A percentile compares a stretch with the other conserved stretches of the same genome.
Evolutionary conservation across 1,140 invertebrate species (phyloP).

Genomic region (Cotesia typhae): DNA sequence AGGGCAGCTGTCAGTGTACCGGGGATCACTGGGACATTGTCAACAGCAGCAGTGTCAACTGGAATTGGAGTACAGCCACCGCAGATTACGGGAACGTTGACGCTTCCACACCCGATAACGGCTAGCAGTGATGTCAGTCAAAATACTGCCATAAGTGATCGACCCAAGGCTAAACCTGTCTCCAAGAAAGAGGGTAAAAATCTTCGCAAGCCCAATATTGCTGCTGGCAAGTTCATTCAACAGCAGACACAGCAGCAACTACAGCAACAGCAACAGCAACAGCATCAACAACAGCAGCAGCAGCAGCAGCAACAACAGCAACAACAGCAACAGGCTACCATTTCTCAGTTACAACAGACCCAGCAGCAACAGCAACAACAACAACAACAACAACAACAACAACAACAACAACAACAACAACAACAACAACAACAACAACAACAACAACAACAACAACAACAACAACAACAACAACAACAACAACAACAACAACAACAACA

Average conservation of each 20-base stretch:
- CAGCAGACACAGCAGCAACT: slow-evolving; percentile 49
- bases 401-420: slow-evolving; percentile 44
- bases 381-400: slow-evolving; percentile 43
- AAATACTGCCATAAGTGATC: slow-evolving; percentile 80
- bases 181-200: slow-evolving; percentile 80
- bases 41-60: slow-evolving; percentile 22
- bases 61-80: slow-evolving; percentile 32
- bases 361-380: slow-evolving; percentile 35
- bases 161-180: slow-evolving; percentile 81
- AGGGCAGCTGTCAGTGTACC: background rate
- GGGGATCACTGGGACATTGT: background rate
- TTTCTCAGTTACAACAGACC: too few relatives aligned
- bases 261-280: slow-evolving; percentile 31
- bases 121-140: slow-evolving; percentile 65
- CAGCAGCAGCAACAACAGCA: slow-evolving; percentile 53
- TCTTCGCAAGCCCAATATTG: slow-evolving; percentile 60
- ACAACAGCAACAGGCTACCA: background rate
- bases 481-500: slow-evolving; percentile 36
- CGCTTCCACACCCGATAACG: slow-evolving; percentile 58
- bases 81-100: slow-evolving; percentile 28
- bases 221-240: slow-evolving; percentile 37
- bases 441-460: slow-evolving; percentile 51
- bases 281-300: slow-evolving; percentile 29
- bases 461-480: slow-evolving; percentile 27
- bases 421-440: slow-evolving; percentile 42